These are phyloP conservation scores for Cebidichthys violaceus DNA, from an alignment of 2,113 vertebrate genomes.

Conservation along the genomic window DNA sequence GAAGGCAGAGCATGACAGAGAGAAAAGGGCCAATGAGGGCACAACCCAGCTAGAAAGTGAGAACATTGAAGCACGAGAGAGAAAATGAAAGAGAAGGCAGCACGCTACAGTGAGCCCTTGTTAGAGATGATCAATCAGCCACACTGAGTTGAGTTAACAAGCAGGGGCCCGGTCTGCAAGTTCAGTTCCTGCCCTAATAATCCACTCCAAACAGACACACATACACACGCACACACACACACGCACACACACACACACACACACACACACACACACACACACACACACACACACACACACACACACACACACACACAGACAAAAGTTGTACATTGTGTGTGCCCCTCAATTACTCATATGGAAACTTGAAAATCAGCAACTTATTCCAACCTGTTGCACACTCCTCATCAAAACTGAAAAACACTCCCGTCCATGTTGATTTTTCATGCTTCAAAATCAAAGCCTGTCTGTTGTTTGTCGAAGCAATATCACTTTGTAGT, in stretches of 20 bases:
- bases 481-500: background rate
- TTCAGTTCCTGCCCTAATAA: slow-evolving; percentile 68
- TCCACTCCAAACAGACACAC: slow-evolving; percentile 48
- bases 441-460: slow-evolving; percentile 49
- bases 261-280: slow-evolving; percentile 19
- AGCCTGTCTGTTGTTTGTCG: background rate
- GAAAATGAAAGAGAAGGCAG: slow-evolving; percentile 34
- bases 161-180: slow-evolving; percentile 66
- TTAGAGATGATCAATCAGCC: slow-evolving; percentile 76
- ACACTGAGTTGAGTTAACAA: slow-evolving; percentile 72
- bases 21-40: slow-evolving; percentile 25
- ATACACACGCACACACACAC: slow-evolving; percentile 23
- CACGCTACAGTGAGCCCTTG: slow-evolving; percentile 65
- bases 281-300: slow-evolving; percentile 23
- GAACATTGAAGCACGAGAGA: slow-evolving; percentile 49
- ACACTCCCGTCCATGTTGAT: slow-evolving; percentile 10
- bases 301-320: background rate
- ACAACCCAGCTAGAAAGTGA: slow-evolving; percentile 55
- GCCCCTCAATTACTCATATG: slow-evolving; percentile 56
- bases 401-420: slow-evolving; percentile 32
- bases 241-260: slow-evolving; percentile 8
- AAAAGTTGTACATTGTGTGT: slow-evolving; percentile 16
- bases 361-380: slow-evolving; percentile 58
- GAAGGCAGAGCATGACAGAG: slow-evolving; percentile 11
- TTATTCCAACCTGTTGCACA: slow-evolving; percentile 60